phyloP scores from a whole-genome alignment of 2,113 vertebrate species.

The Neodontobutis hainanensis region DNA sequence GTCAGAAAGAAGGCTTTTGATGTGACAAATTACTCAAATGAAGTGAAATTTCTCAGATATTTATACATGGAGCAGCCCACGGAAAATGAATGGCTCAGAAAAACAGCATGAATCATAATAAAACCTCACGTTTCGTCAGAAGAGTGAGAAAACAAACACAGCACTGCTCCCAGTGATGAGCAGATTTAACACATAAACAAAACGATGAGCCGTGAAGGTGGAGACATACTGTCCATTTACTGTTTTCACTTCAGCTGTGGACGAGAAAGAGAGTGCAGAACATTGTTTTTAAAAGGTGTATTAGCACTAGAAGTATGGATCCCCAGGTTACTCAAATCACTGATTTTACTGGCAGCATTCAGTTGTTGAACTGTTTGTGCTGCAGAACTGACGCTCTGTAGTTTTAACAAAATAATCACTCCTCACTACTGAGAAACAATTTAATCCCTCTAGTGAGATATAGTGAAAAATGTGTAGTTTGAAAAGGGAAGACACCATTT shows the following conservation, averaged over 20 bases:
- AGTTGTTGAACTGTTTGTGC: slow-evolving; percentile 23
- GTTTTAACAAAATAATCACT: slow-evolving; percentile 35
- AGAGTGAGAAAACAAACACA: slow-evolving; percentile 51
- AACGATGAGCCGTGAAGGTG: slow-evolving; percentile 25
- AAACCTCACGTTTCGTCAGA: slow-evolving; percentile 27
- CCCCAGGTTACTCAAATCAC: slow-evolving; percentile 37
- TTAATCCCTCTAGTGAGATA: slow-evolving; percentile 18
- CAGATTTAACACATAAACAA: slow-evolving; percentile 37
- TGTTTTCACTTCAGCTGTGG: slow-evolving; percentile 27
- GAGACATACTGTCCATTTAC: slow-evolving; percentile 16
- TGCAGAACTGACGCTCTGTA: neutral
- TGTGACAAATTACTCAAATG: slow-evolving; percentile 42
- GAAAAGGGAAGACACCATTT: neutral
- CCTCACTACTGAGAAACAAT: slow-evolving; percentile 21
- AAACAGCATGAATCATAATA: slow-evolving; percentile 43
- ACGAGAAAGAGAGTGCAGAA: slow-evolving; percentile 19
- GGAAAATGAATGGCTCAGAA: slow-evolving; percentile 46
- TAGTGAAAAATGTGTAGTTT: slow-evolving; percentile 12
- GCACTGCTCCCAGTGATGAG: slow-evolving; percentile 34
- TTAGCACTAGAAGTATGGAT: slow-evolving; percentile 41
- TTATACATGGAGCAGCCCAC: slow-evolving; percentile 30
- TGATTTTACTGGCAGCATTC: slow-evolving; percentile 33
- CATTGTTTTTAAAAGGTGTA: slow-evolving; percentile 42
- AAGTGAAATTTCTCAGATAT: slow-evolving; percentile 47
- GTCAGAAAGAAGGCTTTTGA: slow-evolving; percentile 47